Conservation (phyloP, 1,140 invertebrate genomes). For the Euwallacea similis region DNA sequence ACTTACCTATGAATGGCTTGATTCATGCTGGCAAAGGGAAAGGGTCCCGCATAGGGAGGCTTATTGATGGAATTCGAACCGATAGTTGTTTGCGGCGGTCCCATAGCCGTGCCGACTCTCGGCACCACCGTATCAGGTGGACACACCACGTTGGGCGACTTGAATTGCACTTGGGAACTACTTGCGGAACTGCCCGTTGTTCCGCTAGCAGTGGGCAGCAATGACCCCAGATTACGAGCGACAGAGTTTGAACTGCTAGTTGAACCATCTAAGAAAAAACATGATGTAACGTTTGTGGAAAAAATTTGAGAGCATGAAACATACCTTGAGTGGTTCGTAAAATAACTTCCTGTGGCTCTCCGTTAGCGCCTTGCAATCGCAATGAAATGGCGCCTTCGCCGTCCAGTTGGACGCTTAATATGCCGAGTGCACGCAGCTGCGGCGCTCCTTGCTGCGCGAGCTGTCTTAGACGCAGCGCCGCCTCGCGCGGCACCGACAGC, state of each 20-base stretch:
- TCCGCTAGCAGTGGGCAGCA: conserved; percentile 34
- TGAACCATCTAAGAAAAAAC: conserved; percentile 41
- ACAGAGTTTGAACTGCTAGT: conserved; percentile 17
- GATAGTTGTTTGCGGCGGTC: conserved; percentile 26
- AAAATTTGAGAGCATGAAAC: neutral
- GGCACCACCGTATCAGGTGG: conserved; percentile 71
- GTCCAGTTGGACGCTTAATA: conserved; percentile 94
- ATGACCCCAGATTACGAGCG: conserved; percentile 16
- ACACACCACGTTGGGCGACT: conserved; percentile 81
- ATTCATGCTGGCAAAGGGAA: conserved; percentile 88
- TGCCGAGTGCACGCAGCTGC: conserved; percentile 85
- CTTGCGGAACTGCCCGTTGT: conserved; percentile 31
- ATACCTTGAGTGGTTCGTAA: conserved; percentile 55
- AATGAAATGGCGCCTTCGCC: conserved; percentile 93
- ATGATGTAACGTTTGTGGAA: conserved; percentile 14
- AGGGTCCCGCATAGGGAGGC: conserved; percentile 62
- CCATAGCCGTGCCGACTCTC: conserved; percentile 54
- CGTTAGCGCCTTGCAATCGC: conserved; percentile 74
- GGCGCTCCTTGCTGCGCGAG: conserved; percentile 87
- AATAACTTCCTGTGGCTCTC: conserved; percentile 73
- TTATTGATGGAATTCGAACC: conserved; percentile 39
- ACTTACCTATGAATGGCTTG: conserved; percentile 58
- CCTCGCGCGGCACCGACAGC: conserved; percentile 93
- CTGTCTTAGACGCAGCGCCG: conserved; percentile 84
- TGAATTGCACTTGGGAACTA: conserved; percentile 60